Conservation (phyloP, 2,888 invertebrate genomes). For the Melanotus villosus region DNA sequence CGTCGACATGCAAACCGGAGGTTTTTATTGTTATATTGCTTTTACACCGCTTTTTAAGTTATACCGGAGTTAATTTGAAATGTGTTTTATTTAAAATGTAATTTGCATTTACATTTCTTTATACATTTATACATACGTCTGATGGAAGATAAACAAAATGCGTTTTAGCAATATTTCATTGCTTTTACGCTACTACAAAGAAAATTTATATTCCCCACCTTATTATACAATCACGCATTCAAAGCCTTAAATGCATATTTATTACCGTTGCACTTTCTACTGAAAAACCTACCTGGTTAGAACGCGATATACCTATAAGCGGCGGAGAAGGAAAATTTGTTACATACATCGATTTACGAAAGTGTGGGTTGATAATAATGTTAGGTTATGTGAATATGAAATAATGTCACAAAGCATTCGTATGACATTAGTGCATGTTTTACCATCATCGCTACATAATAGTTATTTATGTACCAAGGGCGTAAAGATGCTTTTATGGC, state of each 20-base stretch:
- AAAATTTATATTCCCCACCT: neutral
- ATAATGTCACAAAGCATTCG: no score
- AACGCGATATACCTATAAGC: no score
- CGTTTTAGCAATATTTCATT: constrained; percentile 33
- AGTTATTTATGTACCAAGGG: no score
- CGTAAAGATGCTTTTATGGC: no score
- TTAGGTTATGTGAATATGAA: no score
- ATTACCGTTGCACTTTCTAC: neutral
- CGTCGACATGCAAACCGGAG: constrained; percentile 35
- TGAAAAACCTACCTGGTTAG: neutral
- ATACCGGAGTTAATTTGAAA: constrained; percentile 39
- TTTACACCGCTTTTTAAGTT: constrained; percentile 34
- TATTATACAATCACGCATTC: constrained; percentile 14
- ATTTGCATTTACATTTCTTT: constrained; percentile 44
- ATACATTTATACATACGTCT: constrained; percentile 34
- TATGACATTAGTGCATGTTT: no score
- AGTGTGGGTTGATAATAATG: no score
- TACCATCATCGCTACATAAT: no score
- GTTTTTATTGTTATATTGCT: constrained; percentile 34
- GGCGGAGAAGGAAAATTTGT: no score
- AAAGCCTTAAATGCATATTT: neutral
- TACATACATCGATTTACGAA: no score
- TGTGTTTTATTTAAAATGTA: constrained; percentile 44
- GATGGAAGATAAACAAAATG: constrained; percentile 40
- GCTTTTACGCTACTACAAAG: neutral